phyloP scores from a whole-genome alignment of 2,888 invertebrate genomes.

The Amblyjoppa fuscipennis region DNA sequence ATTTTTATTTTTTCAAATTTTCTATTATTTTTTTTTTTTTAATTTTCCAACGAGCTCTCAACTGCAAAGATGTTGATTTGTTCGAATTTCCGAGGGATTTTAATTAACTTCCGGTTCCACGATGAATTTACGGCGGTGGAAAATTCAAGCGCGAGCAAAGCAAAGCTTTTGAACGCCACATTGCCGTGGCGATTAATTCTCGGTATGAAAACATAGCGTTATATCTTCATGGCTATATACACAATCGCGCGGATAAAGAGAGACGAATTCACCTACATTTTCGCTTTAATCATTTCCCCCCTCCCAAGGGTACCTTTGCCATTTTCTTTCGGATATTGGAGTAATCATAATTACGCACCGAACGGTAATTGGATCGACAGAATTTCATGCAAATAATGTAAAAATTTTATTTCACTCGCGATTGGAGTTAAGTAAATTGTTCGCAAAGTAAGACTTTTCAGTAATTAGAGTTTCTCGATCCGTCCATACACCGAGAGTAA shows the following conservation, averaged over 20 bases:
- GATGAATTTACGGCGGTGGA: constrained; percentile 30
- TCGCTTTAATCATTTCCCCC: neutral
- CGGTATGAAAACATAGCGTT: constrained; percentile 1
- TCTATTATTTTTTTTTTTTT: neutral
- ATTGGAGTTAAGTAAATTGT: neutral
- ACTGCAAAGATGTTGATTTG: constrained; percentile 48
- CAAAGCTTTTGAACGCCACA: constrained; percentile 50
- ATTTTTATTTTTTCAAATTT: neutral
- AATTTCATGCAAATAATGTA: neutral
- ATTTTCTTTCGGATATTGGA: neutral
- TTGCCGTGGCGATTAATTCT: constrained; percentile 34
- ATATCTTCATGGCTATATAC: constrained; percentile 1
- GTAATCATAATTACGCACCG: neutral
- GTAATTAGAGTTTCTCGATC: neutral
- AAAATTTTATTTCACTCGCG: neutral
- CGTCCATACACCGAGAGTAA: neutral
- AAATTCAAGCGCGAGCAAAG: constrained; percentile 42
- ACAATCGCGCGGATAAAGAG: neutral
- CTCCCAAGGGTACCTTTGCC: neutral
- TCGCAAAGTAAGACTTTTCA: neutral
- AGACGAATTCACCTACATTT: neutral
- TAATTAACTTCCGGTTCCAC: constrained; percentile 56
- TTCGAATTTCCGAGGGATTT: constrained; percentile 52
- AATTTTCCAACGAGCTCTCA: neutral
- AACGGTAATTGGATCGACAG: neutral